Percentiles rank a stretch among this genome's conserved stretches.
These are phyloP conservation scores for Leptopilina syphax DNA, from an alignment of 2,888 invertebrate genomes.

Conservation along the genomic window DNA sequence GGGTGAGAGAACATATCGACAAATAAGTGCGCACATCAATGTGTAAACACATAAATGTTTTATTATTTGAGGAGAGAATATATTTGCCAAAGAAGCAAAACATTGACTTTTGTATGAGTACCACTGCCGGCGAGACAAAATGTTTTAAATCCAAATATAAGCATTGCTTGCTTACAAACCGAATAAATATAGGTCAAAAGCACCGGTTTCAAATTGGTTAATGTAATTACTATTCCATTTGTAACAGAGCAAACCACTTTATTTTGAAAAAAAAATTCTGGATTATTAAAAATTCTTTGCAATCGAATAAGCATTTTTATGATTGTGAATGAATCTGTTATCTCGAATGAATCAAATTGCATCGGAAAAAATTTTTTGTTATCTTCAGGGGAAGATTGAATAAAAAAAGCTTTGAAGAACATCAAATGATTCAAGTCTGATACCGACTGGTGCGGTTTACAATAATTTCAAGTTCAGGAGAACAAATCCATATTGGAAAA, in stretches of 20 bases:
- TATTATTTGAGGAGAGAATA: conserved; percentile 25
- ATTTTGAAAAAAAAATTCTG: neutral
- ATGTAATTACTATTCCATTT: conserved; percentile 36
- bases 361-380: neutral
- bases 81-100: conserved; percentile 28
- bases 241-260: neutral
- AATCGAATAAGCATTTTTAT: too few species aligned
- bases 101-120: conserved; percentile 34
- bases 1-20: conserved; percentile 12
- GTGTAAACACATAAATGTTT: conserved; percentile 28
- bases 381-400: neutral
- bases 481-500: too few species aligned
- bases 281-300: too few species aligned
- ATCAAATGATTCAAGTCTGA: neutral
- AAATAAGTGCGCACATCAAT: neutral
- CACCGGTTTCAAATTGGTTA: conserved; percentile 18
- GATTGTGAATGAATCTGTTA: too few species aligned
- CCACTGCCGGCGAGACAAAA: conserved; percentile 7
- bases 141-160: conserved; percentile 30
- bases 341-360: too few species aligned
- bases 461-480: neutral
- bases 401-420: neutral
- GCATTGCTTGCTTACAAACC: conserved; percentile 26
- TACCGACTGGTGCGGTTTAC: neutral
- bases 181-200: conserved; percentile 36